These are phyloP conservation scores for Neoseiulus cucumeris DNA, from an alignment of 1,140 invertebrate species.

Conservation along the genomic window DNA sequence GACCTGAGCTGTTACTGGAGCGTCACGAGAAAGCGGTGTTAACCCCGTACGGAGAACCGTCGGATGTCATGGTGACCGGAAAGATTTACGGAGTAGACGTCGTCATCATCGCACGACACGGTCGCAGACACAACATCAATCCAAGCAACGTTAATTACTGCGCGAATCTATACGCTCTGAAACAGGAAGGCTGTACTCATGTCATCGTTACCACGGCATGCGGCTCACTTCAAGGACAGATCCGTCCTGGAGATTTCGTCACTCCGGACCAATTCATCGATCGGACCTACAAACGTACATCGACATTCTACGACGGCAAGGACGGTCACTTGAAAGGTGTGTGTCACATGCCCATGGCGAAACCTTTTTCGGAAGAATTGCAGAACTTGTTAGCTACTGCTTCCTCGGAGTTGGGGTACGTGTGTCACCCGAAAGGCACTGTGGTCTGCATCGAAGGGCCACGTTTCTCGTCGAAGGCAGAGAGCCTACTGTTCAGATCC, in stretches of 20 bases:
- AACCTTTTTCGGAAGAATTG: conserved; percentile 54
- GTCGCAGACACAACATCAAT: conserved; percentile 53
- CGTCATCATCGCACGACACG: conserved; percentile 68
- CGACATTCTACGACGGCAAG: conserved; percentile 74
- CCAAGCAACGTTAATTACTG: conserved; percentile 79
- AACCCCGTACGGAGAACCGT: conserved; percentile 69
- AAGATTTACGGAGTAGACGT: conserved; percentile 53
- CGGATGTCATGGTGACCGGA: conserved; percentile 54
- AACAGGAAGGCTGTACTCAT: conserved; percentile 68
- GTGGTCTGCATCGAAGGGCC: conserved; percentile 84
- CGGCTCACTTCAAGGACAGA: conserved; percentile 71
- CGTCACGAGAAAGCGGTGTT: conserved; percentile 38
- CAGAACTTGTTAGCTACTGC: conserved; percentile 40
- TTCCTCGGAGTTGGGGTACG: conserved; percentile 37
- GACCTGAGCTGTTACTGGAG: conserved; percentile 57
- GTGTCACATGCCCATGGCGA: conserved; percentile 77
- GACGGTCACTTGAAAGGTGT: conserved; percentile 39
- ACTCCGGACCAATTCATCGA: conserved; percentile 87
- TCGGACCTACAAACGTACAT: conserved; percentile 44
- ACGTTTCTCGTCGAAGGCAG: conserved; percentile 74
- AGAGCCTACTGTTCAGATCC: conserved; percentile 60
- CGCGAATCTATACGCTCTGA: conserved; percentile 87
- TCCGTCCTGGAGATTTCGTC: conserved; percentile 68
- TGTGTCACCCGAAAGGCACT: conserved; percentile 48
- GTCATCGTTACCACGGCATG: conserved; percentile 77